phyloP scores from a whole-genome alignment of 2,888 invertebrate species.

The Cecidostiba fungosa region DNA sequence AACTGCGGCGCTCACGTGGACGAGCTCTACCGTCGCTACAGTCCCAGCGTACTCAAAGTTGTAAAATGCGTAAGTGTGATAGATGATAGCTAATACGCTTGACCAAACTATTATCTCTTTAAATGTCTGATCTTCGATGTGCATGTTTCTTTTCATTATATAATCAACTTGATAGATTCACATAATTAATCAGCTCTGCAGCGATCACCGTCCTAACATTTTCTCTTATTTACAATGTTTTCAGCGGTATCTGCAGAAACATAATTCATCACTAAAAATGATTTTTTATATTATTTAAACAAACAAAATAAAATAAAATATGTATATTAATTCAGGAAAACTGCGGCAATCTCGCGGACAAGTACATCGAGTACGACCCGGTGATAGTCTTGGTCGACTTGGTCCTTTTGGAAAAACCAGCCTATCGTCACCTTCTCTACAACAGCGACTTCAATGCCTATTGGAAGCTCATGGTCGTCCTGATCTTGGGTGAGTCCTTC shows the following conservation, averaged over 20 bases:
- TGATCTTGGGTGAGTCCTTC: conserved; percentile 91
- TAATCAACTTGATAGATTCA: too few species aligned
- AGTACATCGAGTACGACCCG: conserved; percentile 95
- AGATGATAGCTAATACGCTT: background rate
- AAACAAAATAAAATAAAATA: background rate
- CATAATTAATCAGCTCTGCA: too few species aligned
- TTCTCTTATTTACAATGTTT: too few species aligned
- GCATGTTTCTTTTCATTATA: too few species aligned
- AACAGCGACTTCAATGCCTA: conserved; percentile 89
- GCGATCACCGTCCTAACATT: too few species aligned
- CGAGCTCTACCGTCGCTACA: conserved; percentile 86
- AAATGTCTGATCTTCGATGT: background rate
- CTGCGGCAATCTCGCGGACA: conserved; percentile 90
- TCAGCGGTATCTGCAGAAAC: too few species aligned
- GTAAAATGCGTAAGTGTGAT: conserved; percentile 87
- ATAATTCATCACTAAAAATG: too few species aligned
- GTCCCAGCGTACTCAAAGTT: conserved; percentile 87
- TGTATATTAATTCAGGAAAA: conserved; percentile 83
- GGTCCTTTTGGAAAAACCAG: conserved; percentile 89
- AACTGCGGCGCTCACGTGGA: conserved; percentile 85
- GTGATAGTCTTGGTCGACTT: conserved; percentile 93
- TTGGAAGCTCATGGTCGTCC: conserved; percentile 90
- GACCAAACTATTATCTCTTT: background rate
- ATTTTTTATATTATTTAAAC: too few species aligned
- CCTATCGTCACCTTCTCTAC: conserved; percentile 92